phyloP scores from a whole-genome alignment of 1,140 invertebrate species.

The Hestina assimilis region DNA sequence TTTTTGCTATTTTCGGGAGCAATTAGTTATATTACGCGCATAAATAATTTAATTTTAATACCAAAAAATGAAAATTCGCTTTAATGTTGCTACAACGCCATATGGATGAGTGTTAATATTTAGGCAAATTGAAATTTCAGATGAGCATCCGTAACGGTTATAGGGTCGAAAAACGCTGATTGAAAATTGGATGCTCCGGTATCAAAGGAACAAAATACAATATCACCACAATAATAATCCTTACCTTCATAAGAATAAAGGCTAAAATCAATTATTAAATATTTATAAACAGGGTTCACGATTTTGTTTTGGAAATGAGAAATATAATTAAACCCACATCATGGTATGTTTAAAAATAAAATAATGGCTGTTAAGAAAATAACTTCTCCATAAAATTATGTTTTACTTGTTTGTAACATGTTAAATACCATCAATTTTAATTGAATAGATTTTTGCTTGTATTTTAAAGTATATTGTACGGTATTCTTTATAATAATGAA shows the following conservation, averaged over 20 bases:
- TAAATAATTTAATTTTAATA: background rate
- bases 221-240: background rate
- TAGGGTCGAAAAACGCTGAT: constrained; percentile 23
- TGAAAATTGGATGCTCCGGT: constrained; percentile 17
- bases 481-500: too few relatives aligned
- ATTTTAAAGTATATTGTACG: too few relatives aligned
- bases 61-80: background rate
- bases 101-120: constrained; percentile 15
- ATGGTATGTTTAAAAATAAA: too few relatives aligned
- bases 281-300: background rate
- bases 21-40: too few relatives aligned
- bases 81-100: background rate
- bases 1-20: too few relatives aligned
- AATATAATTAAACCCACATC: background rate
- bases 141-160: constrained; percentile 17
- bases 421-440: too few relatives aligned
- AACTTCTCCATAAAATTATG: too few relatives aligned
- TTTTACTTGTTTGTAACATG: too few relatives aligned
- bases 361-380: too few relatives aligned
- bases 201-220: background rate
- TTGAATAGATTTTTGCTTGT: too few relatives aligned
- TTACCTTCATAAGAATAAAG: background rate
- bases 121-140: constrained; percentile 24
- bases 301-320: background rate
- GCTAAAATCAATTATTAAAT: background rate